Conservation (phyloP, 2,888 invertebrate genomes). For the Teinopalpus imperialis region DNA sequence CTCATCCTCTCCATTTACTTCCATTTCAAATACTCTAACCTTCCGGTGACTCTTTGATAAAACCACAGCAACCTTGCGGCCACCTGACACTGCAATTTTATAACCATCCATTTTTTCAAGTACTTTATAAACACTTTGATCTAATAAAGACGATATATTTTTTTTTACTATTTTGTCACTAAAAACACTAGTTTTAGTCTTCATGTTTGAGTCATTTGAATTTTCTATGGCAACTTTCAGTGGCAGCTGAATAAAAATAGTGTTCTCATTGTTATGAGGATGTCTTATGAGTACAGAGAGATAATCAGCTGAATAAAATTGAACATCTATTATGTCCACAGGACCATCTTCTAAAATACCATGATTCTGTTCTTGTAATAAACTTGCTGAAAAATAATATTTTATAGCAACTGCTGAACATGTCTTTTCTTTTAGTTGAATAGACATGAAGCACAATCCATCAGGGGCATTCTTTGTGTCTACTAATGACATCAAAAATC, state of each 20-base stretch:
- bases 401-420: constrained; percentile 73
- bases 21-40: constrained; percentile 95
- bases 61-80: constrained; percentile 91
- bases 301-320: constrained; percentile 88
- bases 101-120: constrained; percentile 86
- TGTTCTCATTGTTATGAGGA: constrained; percentile 58
- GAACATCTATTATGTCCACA: constrained; percentile 84
- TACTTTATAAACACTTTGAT: constrained; percentile 77
- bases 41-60: constrained; percentile 90
- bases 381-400: constrained; percentile 74
- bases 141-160: constrained; percentile 78
- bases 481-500: constrained; percentile 76
- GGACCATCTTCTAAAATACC: constrained; percentile 46
- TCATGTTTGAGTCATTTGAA: constrained; percentile 59
- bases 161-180: constrained; percentile 69
- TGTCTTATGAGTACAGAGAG: constrained; percentile 87
- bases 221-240: constrained; percentile 71
- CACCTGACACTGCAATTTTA: constrained; percentile 92
- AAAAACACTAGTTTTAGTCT: constrained; percentile 62
- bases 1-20: constrained; percentile 95
- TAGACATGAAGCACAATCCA: constrained; percentile 76
- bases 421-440: constrained; percentile 63
- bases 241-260: constrained; percentile 75
- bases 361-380: constrained; percentile 52
- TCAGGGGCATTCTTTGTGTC: constrained; percentile 58